Percentiles rank a stretch among this genome's conserved stretches.
Conservation (phyloP, 2,888 invertebrate species). For the Xiphydria camelus region DNA sequence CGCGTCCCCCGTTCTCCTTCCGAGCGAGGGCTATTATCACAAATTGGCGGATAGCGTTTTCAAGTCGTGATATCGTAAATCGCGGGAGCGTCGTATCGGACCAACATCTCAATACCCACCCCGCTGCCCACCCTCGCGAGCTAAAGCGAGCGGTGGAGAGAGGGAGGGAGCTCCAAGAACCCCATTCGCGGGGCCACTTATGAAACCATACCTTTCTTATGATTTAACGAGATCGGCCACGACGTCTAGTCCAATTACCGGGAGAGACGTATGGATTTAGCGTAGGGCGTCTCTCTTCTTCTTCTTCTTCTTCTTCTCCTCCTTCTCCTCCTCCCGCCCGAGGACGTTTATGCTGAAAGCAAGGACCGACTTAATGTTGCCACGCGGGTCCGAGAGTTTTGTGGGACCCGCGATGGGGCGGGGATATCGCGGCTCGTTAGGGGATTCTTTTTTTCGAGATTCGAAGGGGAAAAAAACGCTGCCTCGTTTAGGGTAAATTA, state of each 20-base stretch:
- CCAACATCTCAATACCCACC: constrained; percentile 35
- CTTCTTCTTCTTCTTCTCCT: too few species aligned
- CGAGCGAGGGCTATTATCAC: constrained; percentile 32
- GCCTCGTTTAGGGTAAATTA: too few species aligned
- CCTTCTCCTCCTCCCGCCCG: too few species aligned
- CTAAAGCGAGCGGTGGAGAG: constrained; percentile 1
- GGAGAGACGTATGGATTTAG: too few species aligned
- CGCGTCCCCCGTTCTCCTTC: not conserved
- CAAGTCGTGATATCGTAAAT: constrained; percentile 39
- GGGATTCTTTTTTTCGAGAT: too few species aligned
- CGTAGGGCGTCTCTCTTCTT: too few species aligned
- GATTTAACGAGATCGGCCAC: constrained; percentile 27
- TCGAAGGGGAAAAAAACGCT: too few species aligned
- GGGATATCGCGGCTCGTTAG: too few species aligned
- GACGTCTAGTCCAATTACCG: constrained; percentile 27
- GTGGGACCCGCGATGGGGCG: too few species aligned
- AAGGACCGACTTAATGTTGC: too few species aligned
- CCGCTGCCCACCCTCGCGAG: not conserved
- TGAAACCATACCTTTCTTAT: constrained; percentile 29
- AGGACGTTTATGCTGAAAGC: too few species aligned
- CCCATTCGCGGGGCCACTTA: constrained; percentile 10
- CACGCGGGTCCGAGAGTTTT: too few species aligned
- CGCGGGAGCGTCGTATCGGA: constrained; percentile 29
- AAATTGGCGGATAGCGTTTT: constrained; percentile 39
- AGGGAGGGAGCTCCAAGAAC: constrained; percentile 11